phyloP scores from a whole-genome alignment of 2,797 vertebrate genomes.

The Manis pentadactyla region DNA sequence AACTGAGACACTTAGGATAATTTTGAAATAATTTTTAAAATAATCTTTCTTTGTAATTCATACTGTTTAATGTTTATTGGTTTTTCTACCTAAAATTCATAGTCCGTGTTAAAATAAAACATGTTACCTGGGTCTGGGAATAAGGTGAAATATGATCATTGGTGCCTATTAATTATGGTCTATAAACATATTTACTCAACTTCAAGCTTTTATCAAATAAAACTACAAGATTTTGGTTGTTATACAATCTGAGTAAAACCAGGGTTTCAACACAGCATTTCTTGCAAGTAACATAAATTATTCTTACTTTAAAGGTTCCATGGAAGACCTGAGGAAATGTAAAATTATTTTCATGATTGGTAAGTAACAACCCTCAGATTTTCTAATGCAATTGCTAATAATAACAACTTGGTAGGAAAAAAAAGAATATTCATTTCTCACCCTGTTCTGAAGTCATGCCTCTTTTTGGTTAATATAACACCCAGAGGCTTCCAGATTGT shows the following conservation, averaged over 20 bases:
- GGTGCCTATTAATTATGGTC: neutral
- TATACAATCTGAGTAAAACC: neutral
- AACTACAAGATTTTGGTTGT: neutral
- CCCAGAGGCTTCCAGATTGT: neutral
- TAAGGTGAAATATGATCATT: neutral
- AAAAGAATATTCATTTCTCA: neutral
- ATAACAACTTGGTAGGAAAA: neutral
- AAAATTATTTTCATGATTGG: constrained; percentile 96
- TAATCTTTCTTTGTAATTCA: neutral
- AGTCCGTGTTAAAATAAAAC: neutral
- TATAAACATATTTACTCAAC: neutral
- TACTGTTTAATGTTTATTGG: neutral
- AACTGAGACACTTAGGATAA: neutral
- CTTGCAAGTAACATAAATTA: constrained; percentile 67
- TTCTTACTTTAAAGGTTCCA: constrained; percentile 86
- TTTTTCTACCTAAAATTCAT: neutral
- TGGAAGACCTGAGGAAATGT: constrained; percentile 92
- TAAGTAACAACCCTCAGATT: constrained; percentile 86
- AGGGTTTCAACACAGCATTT: constrained; percentile 12
- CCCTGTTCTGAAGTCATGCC: neutral
- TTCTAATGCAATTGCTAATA: constrained; percentile 47
- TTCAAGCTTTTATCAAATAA: neutral
- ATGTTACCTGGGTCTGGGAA: neutral
- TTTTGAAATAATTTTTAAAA: neutral
- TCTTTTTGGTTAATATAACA: neutral